Evolutionary conservation across 2,797 vertebrate genomes (phyloP), one percentile per base, ranked within the genome.

Genomic region (Atherinosoma microstoma): DNA sequence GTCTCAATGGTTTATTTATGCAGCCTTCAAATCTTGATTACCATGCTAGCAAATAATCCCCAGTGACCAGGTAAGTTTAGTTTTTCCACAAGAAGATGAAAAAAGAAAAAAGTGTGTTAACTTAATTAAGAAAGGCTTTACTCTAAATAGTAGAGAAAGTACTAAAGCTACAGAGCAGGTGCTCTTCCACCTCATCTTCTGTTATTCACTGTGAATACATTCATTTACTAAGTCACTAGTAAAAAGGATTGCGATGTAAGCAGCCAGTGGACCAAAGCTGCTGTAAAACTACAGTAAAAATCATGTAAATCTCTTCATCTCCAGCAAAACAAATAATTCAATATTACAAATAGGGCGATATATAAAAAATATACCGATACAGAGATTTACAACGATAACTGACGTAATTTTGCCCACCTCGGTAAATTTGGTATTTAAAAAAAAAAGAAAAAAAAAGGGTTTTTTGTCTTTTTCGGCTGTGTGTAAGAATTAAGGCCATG

Each of bases 1-100:
- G 63, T 65, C 70, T 67, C 16, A 24, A 40, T n/a, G 2, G 15
- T 58, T 73, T 62, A 27, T 27, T 27, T 2, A 47, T 15, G 47
- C 27, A 45, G 70, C 70, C 30, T 29, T 64, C 29, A 27, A 47
- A 32, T n/a, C 11, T 34, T 27, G 8, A 32, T 29, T 49, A 60
- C 32, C 54, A n/a, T 54, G 47, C 32, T 16, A n/a, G 27, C 40
- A 27, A 27, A 27, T 27, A 42, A 27, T 54, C 35, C 5, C 22
- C 60, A 49, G 45, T 7, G 53, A 61, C 30, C 58, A 54, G 42
- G 27, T 57, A 27, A 11, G 18, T 40, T 38, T 10, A 8, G 3
- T n/a, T 49, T 49, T 49, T 9, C 47, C n/a, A 36, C 10, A 36
- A 36, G 11, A 36, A 11, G 11, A 36, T 36, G 2, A 36, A 36